Conservation (phyloP, 2,113 vertebrate species). For the Sebastes fasciatus region DNA sequence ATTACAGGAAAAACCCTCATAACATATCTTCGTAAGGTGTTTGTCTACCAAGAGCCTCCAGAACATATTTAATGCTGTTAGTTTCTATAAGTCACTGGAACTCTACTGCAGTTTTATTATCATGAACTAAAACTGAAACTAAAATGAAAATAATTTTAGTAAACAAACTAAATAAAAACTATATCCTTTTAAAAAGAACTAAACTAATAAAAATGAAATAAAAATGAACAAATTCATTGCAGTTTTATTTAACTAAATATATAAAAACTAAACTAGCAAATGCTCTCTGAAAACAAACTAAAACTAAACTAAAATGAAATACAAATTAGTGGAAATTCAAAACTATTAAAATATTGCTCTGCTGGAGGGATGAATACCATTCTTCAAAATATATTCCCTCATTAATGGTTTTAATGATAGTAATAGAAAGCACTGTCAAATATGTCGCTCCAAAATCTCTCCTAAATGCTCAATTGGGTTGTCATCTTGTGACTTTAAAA, state of each 20-base stretch:
- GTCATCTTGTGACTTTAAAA: not conserved
- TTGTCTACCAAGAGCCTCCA: not conserved
- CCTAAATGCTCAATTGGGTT: not conserved
- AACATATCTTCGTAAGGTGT: not conserved
- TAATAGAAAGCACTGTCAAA: not conserved
- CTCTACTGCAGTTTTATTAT: not conserved
- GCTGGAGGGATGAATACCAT: not conserved
- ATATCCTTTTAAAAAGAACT: no score
- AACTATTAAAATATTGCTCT: no score
- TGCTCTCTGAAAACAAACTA: no score
- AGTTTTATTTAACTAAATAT: no score
- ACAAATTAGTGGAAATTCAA: no score
- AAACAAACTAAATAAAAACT: no score
- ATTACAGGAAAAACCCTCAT: not conserved
- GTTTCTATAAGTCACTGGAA: not conserved
- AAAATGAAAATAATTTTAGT: not conserved
- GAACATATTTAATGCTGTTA: not conserved
- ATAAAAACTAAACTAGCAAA: no score
- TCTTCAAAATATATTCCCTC: not conserved
- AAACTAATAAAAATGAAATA: no score
- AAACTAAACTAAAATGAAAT: no score
- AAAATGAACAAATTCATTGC: no score
- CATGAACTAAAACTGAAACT: no score
- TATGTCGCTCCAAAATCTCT: not conserved
- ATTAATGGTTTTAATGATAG: not conserved